Evolutionary conservation across 2,113 vertebrate species (phyloP).

Genomic region (Pontoporia blainvillei): DNA sequence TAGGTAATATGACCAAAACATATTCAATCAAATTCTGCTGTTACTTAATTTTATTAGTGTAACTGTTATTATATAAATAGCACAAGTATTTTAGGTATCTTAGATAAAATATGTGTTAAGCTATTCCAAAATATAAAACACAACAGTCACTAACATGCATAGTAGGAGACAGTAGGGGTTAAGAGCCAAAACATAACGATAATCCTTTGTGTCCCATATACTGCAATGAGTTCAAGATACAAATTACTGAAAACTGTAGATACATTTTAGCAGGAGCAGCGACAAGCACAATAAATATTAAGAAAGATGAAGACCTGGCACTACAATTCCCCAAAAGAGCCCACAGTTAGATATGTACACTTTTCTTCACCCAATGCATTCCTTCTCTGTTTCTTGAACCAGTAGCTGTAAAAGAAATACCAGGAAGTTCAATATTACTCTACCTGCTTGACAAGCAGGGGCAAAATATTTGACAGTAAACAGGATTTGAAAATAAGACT

Average conservation of each 20-base stretch:
- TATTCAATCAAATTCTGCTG: neutral
- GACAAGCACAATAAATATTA: neutral
- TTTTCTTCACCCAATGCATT: neutral
- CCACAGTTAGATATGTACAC: neutral
- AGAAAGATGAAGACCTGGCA: neutral
- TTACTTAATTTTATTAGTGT: neutral
- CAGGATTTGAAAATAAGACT: neutral
- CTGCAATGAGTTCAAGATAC: neutral
- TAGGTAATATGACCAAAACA: neutral
- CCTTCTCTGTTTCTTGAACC: neutral
- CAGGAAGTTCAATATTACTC: neutral
- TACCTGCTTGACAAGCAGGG: neutral
- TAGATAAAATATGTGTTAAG: neutral
- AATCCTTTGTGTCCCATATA: neutral
- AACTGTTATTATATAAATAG: neutral
- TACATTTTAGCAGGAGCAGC: neutral
- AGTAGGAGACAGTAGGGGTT: neutral
- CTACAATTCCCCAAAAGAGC: neutral
- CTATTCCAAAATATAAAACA: neutral
- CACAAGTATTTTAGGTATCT: neutral
- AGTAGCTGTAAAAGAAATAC: neutral
- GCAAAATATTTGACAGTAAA: neutral
- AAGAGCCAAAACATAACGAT: neutral
- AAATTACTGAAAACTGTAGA: neutral
- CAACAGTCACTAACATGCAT: neutral